A percentile compares a stretch with the other conserved stretches of the same genome.
Conservation (phyloP, 2,797 vertebrate species). For the Sebastes dallii region DNA sequence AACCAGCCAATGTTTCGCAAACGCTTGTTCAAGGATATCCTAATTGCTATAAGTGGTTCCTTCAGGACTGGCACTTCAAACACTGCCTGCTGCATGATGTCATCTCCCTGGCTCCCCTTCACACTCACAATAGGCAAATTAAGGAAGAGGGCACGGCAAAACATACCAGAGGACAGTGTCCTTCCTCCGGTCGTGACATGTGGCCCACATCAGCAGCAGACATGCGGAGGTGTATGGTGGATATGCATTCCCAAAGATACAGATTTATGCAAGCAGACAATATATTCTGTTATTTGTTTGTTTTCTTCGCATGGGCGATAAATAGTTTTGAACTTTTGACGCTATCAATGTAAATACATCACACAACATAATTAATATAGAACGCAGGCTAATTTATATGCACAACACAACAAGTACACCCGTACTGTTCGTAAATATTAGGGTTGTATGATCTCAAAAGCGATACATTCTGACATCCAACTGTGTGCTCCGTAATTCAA, state of each 20-base stretch:
- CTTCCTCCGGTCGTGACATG: constrained; percentile 57
- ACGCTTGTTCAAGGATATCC: constrained; percentile 99
- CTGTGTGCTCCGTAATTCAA: constrained; percentile 77
- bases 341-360: constrained; percentile 21
- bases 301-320: not conserved
- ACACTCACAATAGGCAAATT: constrained; percentile 89
- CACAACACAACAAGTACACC: constrained; percentile 58
- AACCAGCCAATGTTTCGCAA: constrained; percentile 95
- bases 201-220: constrained; percentile 40
- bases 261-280: not conserved
- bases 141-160: constrained; percentile 78
- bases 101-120: constrained; percentile 87
- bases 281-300: not conserved
- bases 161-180: constrained; percentile 75
- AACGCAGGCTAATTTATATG: constrained; percentile 55
- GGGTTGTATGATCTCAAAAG: constrained; percentile 60
- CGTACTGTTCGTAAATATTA: constrained; percentile 70
- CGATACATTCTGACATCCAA: constrained; percentile 66
- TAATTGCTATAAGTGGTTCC: constrained; percentile 99
- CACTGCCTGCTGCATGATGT: constrained; percentile 91
- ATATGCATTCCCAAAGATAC: not conserved
- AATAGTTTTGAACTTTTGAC: constrained; percentile 7
- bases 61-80: constrained; percentile 94
- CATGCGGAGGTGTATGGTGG: not conserved
- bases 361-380: constrained; percentile 33